A percentile compares a stretch with the other conserved stretches of the same genome.
These are phyloP conservation scores for Theropithecus gelada DNA, from an alignment of 2,113 vertebrate genomes.

Conservation along the genomic window DNA sequence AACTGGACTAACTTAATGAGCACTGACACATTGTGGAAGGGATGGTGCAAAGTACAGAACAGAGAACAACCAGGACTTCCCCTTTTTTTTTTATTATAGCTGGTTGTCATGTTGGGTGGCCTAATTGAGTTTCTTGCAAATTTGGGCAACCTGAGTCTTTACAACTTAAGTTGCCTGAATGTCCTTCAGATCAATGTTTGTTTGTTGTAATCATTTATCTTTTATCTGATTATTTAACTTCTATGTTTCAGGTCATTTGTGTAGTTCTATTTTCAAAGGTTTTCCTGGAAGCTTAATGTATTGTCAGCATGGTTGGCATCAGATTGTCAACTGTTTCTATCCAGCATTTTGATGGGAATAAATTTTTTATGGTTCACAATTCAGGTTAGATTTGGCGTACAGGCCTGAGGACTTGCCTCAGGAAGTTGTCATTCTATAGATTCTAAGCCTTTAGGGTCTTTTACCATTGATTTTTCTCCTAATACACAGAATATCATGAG, in stretches of 20 bases:
- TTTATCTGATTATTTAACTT: background rate
- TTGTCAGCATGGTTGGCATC: background rate
- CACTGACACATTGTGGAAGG: background rate
- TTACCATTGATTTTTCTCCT: background rate
- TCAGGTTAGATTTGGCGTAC: background rate
- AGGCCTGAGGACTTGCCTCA: background rate
- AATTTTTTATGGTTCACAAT: background rate
- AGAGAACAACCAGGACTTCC: background rate
- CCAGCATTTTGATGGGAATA: background rate
- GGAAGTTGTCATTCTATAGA: background rate
- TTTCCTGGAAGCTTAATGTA: slow-evolving; percentile 19
- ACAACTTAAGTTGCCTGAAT: background rate
- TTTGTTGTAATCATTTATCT: slow-evolving; percentile 8
- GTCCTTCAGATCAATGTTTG: background rate
- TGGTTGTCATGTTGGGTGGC: background rate
- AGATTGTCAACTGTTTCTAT: background rate
- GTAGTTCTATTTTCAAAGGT: background rate
- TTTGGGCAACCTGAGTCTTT: background rate
- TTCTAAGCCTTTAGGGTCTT: slow-evolving; percentile 9
- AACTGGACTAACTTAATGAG: background rate
- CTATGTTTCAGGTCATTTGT: slow-evolving; percentile 18
- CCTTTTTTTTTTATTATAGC: slow-evolving; percentile 18
- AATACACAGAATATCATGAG: background rate
- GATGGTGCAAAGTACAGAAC: background rate
- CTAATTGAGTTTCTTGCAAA: background rate